Evolutionary conservation across 2,797 vertebrate genomes (phyloP).

Genomic region (Alca torda): DNA sequence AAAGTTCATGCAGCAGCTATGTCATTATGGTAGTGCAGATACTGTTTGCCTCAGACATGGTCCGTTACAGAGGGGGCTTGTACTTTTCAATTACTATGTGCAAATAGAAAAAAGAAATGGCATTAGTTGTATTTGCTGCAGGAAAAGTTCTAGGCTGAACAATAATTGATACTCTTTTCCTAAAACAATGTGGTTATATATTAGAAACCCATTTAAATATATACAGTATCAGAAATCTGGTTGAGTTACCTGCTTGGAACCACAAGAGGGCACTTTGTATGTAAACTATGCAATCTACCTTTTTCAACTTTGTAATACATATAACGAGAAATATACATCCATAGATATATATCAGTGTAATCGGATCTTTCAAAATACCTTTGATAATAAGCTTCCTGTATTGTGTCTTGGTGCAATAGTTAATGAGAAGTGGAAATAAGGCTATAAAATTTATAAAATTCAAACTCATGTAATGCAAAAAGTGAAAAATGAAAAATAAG

Average conservation of each 20-base stretch:
- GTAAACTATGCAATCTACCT: neutral
- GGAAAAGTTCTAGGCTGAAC: neutral
- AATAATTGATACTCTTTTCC: neutral
- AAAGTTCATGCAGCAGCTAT: neutral
- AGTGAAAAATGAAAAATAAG: neutral
- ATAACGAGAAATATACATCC: accelerated
- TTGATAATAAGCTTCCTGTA: neutral
- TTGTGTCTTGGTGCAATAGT: neutral
- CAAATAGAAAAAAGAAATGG: neutral
- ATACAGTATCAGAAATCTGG: neutral
- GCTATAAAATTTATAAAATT: neutral
- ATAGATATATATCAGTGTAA: neutral
- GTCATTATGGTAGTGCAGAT: accelerated
- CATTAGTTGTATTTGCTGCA: neutral
- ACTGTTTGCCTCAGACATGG: neutral
- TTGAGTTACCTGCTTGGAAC: conserved; percentile 15
- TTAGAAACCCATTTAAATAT: neutral
- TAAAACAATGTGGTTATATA: neutral
- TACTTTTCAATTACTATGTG: neutral
- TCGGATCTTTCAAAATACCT: neutral
- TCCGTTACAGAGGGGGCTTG: neutral
- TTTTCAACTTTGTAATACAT: neutral
- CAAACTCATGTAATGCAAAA: neutral
- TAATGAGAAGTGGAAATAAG: neutral
- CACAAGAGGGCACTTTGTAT: conserved; percentile 75